Base-by-base conservation (phyloP, 2,888 invertebrate species). In the Bimastos eiseni region DNA sequence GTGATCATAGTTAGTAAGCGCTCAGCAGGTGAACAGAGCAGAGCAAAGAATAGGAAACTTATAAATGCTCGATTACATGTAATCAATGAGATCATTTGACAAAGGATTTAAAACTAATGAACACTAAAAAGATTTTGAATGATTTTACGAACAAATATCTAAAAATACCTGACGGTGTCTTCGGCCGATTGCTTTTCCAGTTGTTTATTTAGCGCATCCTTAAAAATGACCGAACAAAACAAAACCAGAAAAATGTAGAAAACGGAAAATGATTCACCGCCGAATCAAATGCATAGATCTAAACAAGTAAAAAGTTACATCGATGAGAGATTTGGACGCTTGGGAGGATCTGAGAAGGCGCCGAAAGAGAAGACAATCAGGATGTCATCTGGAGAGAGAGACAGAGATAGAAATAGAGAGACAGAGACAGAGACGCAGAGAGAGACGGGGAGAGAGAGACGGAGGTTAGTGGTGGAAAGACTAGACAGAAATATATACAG, bases 161-260 rank as follows among this genome's bases (percentile, higher is more conserved):
- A 55, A 4, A 70, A n/a, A 86, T 86, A 86, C 86, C 36, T 90
- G 36, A 89, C 83, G n/a, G 44, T 21, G 17, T 89, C 90, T 33
- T 89, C 90, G 0, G 44, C 90, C 30, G 90, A 89, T 21, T 36
- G 34, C 37, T 89, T 89, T 5, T 89, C 90, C 70, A 70, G 3
- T 34, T 55, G 90, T 21, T 89, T 89, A 70, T 89, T 70, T 90
- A 96, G 41, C 38, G 92, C 88, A 89, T 92, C 93, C 93, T 93
- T n/a, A n/a, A 91, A 70, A 70, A 30, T 8, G n/a, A 55, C 3
- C 24, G 8, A 55, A 4, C 24, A 55, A 55, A 55, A n/a, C 30
- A 70, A 70, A 70, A n/a, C 11, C 8, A 70, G n/a, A 6, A 70
- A 70, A 70, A 70, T 70, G 70, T n/a, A 70, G 70, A 70, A 70